These are phyloP conservation scores for Smittia sp. DNA, from an alignment of 2,888 invertebrate species.

Conservation along the genomic window DNA sequence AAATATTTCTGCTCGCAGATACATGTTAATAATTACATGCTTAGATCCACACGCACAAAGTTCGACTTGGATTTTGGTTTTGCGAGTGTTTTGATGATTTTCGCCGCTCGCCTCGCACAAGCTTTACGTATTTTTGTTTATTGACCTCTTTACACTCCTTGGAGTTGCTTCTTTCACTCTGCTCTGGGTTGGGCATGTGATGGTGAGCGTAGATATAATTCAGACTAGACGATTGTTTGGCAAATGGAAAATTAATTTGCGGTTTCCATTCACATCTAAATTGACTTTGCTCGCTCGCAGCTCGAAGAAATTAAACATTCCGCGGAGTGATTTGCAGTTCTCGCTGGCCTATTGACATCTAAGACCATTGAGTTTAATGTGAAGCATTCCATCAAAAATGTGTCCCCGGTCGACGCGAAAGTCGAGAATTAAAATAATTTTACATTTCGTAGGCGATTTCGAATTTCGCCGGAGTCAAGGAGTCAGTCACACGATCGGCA, in stretches of 20 bases:
- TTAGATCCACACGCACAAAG: constrained; percentile 29
- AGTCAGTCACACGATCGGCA: no score
- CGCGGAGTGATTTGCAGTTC: background rate
- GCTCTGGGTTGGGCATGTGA: background rate
- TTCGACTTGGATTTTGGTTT: background rate
- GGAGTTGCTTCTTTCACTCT: constrained; percentile 10
- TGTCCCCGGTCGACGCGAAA: constrained; percentile 3
- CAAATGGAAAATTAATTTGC: background rate
- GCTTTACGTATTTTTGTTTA: constrained; percentile 39
- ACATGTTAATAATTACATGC: background rate
- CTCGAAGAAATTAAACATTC: background rate
- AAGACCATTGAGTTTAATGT: background rate
- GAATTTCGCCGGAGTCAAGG: background rate
- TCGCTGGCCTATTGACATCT: constrained; percentile 16
- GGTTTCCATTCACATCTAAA: background rate
- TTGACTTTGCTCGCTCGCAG: background rate
- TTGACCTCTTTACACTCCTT: constrained; percentile 34
- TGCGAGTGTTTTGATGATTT: background rate
- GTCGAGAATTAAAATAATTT: background rate
- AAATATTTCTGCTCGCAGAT: background rate
- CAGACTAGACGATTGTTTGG: background rate
- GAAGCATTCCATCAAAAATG: background rate
- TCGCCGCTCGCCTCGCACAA: constrained; percentile 8
- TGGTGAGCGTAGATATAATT: background rate
- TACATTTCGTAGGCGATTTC: background rate